Base-by-base conservation (phyloP, 2,797 vertebrate species). In the Danio kyathit region DNA sequence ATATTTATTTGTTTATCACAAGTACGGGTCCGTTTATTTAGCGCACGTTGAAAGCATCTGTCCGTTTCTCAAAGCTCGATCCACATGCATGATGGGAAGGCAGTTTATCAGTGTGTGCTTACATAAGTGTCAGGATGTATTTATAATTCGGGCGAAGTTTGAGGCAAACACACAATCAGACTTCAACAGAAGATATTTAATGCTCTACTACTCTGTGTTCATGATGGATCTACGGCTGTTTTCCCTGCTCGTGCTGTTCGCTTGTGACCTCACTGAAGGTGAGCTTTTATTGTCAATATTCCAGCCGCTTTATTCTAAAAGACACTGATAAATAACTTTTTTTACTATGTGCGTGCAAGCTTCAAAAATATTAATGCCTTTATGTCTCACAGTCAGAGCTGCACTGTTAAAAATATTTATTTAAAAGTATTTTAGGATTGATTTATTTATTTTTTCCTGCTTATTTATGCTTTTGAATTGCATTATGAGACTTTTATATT, bases 211-310 rank as follows among this genome's bases (percentile, higher is more conserved):
- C 29, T 54, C 8, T n/a, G 40, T 60, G 17, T 8, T 21, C 11
- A 88, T 88, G 87, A 60, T 40, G 19, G 17, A 21, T 29, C 84
- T 86, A 83, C 88, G 40, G 73, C 54, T 64, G 13, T 21, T 89
- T 74, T 61, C 17, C n/a, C 60, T 91, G 9, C 48, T 89, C 46
- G 38, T 89, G 79, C 57, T 90, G 72, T 44, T 86, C 43, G 63
- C 82, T 85, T 44, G 64, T 61, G 14, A 44, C 0, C 56, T 44
- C 40, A 80, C 65, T 21, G 86, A 91, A 82, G 92, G 92, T 93
- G 88, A 87, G 21, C 46, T 44, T 10, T 40, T 7, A 29, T 3
- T 17, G 73, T 60, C 11, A 29, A 13, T 79, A 19, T 43, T 63
- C 11, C 29, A 51, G 29, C 46, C 1, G 5, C 9, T 74, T 2